A percentile compares a stretch with the other conserved stretches of the same genome.
Evolutionary conservation across 64 coral and sea anemone genomes (phyloP).

Genomic region (Pocillopora verrucosa): DNA sequence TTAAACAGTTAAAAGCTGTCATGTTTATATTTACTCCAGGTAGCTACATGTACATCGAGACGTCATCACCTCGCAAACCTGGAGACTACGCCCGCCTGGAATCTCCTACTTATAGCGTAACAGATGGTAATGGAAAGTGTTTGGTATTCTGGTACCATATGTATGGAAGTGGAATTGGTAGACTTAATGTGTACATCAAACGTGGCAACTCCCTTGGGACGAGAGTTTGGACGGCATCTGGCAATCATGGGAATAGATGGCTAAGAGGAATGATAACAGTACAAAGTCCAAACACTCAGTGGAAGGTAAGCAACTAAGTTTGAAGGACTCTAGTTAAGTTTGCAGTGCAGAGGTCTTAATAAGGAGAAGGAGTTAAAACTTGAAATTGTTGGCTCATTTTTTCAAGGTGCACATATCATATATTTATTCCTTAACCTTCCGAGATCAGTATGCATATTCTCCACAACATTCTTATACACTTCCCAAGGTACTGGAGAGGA

Average conservation of each 20-base stretch:
- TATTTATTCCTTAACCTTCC: too few relatives aligned
- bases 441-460: too few relatives aligned
- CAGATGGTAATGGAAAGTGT: constrained; percentile 83
- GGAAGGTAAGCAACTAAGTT: constrained; percentile 60
- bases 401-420: too few relatives aligned
- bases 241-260: constrained; percentile 90
- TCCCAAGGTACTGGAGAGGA: too few relatives aligned
- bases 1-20: neutral
- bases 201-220: constrained; percentile 51
- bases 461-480: too few relatives aligned
- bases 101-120: constrained; percentile 43
- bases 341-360: too few relatives aligned
- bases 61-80: constrained; percentile 64
- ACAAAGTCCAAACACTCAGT: constrained; percentile 52
- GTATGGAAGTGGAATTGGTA: constrained; percentile 77
- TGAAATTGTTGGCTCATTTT: too few relatives aligned
- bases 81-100: constrained; percentile 86
- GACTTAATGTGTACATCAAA: constrained; percentile 92
- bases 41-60: constrained; percentile 91
- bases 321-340: too few relatives aligned
- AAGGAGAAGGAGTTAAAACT: too few relatives aligned
- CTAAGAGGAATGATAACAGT: constrained; percentile 81
- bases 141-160: constrained; percentile 98
- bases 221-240: constrained; percentile 60
- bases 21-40: constrained; percentile 28